Base-by-base conservation (phyloP, 1,140 invertebrate genomes). In the Atta texana region DNA sequence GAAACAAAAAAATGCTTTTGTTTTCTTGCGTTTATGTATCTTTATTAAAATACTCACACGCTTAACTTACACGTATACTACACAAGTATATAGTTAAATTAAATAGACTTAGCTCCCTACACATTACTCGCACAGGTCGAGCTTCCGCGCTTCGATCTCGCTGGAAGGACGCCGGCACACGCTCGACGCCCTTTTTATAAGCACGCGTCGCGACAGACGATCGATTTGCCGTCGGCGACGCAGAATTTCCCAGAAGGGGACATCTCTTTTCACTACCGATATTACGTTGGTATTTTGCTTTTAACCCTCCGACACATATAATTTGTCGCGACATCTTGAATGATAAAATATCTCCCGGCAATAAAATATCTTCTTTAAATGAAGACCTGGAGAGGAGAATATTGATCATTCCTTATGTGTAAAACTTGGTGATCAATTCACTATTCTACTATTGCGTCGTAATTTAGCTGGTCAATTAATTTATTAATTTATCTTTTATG, bases 21-120 rank as follows among this genome's bases (percentile, higher is more conserved):
- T 44, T 51, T 21, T 7, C 1, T 84, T 87, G 31, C 84, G 78
- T 87, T 87, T 39, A 61, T 44, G 14, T 61, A 8, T 89, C 80
- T 91, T 91, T 91, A 91, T 89, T 91, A 88, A 88, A 91, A 89
- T 91, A 91, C 84, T 90, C 90, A 86, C 59, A 90, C 89, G 89
- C 82, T 90, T 88, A 91, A 90, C 71, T 92, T 91, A 93, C 92
- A 92, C 90, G 87, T 68, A 85, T 87, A 86, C 86, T 86, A 88
- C 80, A 91, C 88, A 78, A 82, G 81, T 85, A 87, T 68, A 84
- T 86, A 90, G 87, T 93, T 92, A 66, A 92, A 89, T 93, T 93
- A 93, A 93, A 91, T 93, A 92, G 63, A 92, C 91, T 92, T 89
- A 91, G 64, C 51, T 28, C 31, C 21, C 57, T 87, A 74, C 68